Base-by-base conservation (phyloP, 2,888 invertebrate species). In the Molorchus minor region DNA sequence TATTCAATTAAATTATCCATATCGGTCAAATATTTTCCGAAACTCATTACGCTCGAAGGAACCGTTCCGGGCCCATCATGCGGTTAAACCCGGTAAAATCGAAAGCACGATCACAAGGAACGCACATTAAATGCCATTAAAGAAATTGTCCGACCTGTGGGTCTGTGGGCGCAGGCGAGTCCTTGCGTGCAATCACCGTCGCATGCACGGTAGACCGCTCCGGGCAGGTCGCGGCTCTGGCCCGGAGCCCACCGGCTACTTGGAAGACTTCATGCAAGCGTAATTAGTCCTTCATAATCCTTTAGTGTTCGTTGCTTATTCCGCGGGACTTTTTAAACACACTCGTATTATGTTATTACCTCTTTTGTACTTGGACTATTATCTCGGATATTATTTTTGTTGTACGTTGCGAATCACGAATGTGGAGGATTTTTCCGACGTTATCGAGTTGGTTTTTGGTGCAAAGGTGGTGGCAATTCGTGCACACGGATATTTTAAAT, bases 181-280 rank as follows among this genome's bases (percentile, higher is more conserved):
- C 51, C 40, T 68, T 59, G 68, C 68, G 68, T 70, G 70, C 67
- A 64, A 67, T 60, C 60, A 58, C 44, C 62, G 61, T 70, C 63
- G 67, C 67, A 67, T 69, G 68, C 59, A 59, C 54, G 55, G 63
- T 62, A 58, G 57, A 56, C n/a, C 17, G 52, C 43, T 51, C 44
- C 47, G 36, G 46, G 47, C 44, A 40, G 55, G 41, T 38, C 36
- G 46, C 54, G 43, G 51, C 58, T 56, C 57, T 16, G 38, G 70
- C 70, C 69, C 63, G 68, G 63, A 76, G 75, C 75, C 57, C 55
- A 65, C 57, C 68, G 68, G 75, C 76, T 77, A 76, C 76, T 75
- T 76, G 75, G 73, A 76, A 75, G 73, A 70, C 68, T 67, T 67
- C 73, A 75, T 75, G 75, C 74, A 71, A 73, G 68, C 61, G 70